Base-by-base conservation (phyloP, 2,113 vertebrate species). In the Capra hircus region DNA sequence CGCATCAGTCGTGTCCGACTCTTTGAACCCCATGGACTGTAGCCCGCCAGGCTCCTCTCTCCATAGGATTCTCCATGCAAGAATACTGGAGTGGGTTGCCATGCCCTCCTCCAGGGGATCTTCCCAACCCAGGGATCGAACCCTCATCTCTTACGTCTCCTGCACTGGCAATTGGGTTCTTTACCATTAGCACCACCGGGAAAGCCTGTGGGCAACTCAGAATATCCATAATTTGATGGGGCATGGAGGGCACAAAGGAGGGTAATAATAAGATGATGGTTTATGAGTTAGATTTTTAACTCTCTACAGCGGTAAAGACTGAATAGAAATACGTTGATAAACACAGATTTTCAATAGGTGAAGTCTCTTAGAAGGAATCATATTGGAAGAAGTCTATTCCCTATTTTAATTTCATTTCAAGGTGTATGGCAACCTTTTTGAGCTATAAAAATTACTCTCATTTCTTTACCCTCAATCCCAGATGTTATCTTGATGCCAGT, bases 221-320 rank as follows among this genome's bases (percentile, higher is more conserved):
- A 28, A 45, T 55, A 23, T 33, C 33, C 7, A 0, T 19, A 23
- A 43, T 43, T 15, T 36, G 10, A 11, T 30, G 43, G 28, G 50
- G 11, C 4, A 0, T 74, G 23, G 23, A 16, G 40, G 71, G 23
- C 23, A 77, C 71, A 43, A n/a, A 16, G 25, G 12, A n/a, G 1
- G 0, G 0, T 2, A 13, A 5, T 2, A 10, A 11, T 2, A 11
- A n/a, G 55, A 25, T 0, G 1, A 27, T 25, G 50, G 14, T 15
- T 45, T 62, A 1, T 1, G 10, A 12, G 57, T 60, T 62, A 7
- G 45, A 6, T 11, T 48, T 82, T 36, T 55, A 45, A 6, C 33
- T 17, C 10, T 43, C 57, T 27, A 13, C 5, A 52, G 77, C 0
- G 3, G 55, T 21, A 77, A 67, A 55, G 17, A 13, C 55, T 1